These are phyloP conservation scores for Oxytorus armatus DNA, from an alignment of 2,888 invertebrate genomes.

Conservation along the genomic window DNA sequence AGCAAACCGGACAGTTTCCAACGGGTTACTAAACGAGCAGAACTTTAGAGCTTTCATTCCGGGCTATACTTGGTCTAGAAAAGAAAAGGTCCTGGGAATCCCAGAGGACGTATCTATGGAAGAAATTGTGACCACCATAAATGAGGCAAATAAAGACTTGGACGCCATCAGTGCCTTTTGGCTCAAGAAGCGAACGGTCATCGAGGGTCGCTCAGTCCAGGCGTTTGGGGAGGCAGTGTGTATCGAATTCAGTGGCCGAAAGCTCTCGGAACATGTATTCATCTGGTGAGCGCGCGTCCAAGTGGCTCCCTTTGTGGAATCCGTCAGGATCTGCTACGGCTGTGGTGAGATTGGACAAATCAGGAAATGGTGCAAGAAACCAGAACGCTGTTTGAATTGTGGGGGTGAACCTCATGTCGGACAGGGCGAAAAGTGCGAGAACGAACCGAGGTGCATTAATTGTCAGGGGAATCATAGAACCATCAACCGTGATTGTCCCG, in stretches of 20 bases:
- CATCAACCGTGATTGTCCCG: slow-evolving; percentile 18
- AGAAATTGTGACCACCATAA: background rate
- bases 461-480: slow-evolving; percentile 28
- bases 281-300: slow-evolving; percentile 1
- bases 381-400: slow-evolving; percentile 2
- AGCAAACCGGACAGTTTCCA: background rate
- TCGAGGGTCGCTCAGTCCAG: slow-evolving; percentile 1
- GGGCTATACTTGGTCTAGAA: background rate
- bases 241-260: background rate
- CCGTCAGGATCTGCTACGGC: slow-evolving; percentile 1
- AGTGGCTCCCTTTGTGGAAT: slow-evolving; percentile 4
- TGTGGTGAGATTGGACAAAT: slow-evolving; percentile 2
- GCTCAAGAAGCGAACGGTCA: background rate
- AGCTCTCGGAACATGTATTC: background rate
- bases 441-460: slow-evolving; percentile 26
- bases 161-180: background rate
- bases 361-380: background rate
- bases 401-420: background rate
- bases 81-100: slow-evolving; percentile 14
- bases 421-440: slow-evolving; percentile 5
- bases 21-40: background rate
- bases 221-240: slow-evolving; percentile 12
- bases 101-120: background rate
- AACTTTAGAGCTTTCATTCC: background rate
- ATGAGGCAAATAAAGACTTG: background rate